phyloP scores from a whole-genome alignment of 2,797 vertebrate genomes.

The Melanotaenia pygmaea region DNA sequence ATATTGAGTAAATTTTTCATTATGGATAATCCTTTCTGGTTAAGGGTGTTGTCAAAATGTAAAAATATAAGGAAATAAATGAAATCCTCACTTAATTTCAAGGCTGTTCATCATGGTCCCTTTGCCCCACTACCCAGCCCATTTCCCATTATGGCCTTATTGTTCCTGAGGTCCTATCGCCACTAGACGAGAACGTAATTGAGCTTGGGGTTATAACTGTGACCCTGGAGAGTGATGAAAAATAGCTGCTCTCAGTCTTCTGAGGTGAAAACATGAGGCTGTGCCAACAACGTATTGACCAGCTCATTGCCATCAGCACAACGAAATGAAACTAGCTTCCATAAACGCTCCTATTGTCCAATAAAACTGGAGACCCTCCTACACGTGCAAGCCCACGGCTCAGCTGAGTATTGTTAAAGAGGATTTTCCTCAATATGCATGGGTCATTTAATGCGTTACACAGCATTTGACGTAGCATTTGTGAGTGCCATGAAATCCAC shows the following conservation, averaged over 20 bases:
- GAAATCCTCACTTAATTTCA: background rate
- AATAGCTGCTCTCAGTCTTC: conserved; percentile 54
- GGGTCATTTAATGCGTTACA: conserved; percentile 33
- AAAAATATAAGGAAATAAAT: background rate
- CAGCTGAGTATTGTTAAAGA: conserved; percentile 55
- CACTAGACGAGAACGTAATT: conserved; percentile 57
- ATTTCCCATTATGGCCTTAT: conserved; percentile 31
- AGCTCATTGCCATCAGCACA: conserved; percentile 60
- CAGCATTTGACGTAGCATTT: conserved; percentile 27
- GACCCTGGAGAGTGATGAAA: conserved; percentile 64
- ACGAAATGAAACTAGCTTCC: conserved; percentile 71
- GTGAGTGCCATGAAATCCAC: conserved; percentile 41
- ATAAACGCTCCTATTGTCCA: conserved; percentile 68
- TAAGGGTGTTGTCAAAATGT: background rate
- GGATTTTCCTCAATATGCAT: conserved; percentile 39
- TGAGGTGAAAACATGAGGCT: conserved; percentile 40
- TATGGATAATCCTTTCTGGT: background rate
- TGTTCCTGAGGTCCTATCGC: conserved; percentile 34
- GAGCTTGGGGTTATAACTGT: conserved; percentile 53
- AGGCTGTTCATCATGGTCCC: conserved; percentile 10
- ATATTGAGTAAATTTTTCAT: background rate
- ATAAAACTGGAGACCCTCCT: conserved; percentile 59
- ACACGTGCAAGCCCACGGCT: conserved; percentile 15
- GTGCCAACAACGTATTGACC: conserved; percentile 72
- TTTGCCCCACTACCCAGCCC: background rate